Evolutionary conservation across 2,888 invertebrate species (phyloP), one percentile per base, ranked within the genome.

Genomic region (Eupsilia transversa): DNA sequence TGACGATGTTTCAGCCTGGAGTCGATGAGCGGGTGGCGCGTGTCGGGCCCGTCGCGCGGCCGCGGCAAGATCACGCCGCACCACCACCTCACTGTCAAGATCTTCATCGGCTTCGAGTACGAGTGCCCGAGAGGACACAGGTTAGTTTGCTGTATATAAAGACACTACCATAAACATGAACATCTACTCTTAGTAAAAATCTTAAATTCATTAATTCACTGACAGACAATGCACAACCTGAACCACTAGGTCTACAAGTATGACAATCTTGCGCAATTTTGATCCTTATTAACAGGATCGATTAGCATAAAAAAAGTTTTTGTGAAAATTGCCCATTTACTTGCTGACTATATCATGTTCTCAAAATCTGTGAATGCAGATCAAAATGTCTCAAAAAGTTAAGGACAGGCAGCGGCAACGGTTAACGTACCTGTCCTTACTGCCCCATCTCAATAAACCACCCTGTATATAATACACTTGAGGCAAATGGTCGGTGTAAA

Each of bases 61-160:
- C 93, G 94, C 67, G 93, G 94, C 84, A 93, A 93, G 89, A 87
- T 93, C 71, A 86, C 93, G 82, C 90, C 93, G 89, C 89, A 96
- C 87, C 93, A 97, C 76, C 97, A 97, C 88, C 97, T 98, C 91
- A 97, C 97, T 7, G 98, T 99, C 59, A 99, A 99, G 96, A 98
- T 99, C 87, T 99, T 99, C 93, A 97, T 99, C 74, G 99, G 99
- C 0, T 98, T 98, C 88, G 99, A 99, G 93, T 99, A 99, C 94
- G 99, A 99, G 94, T 99, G 99, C 94, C 98, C 98, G 0, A 94
- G 98, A n/a, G 99, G 99, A n/a, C 99, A 99, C 94, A 97, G 96
- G 65, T 65, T 4, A 33, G n/a, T 17, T 35, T 17, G 5, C 23
- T 17, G 9, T 30, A 30, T 30, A 12, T 12, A 12, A 52, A 52